A percentile compares a stretch with the other conserved stretches of the same genome.
Evolutionary conservation across 2,888 invertebrate species (phyloP).

Genomic region (Bibio marci): DNA sequence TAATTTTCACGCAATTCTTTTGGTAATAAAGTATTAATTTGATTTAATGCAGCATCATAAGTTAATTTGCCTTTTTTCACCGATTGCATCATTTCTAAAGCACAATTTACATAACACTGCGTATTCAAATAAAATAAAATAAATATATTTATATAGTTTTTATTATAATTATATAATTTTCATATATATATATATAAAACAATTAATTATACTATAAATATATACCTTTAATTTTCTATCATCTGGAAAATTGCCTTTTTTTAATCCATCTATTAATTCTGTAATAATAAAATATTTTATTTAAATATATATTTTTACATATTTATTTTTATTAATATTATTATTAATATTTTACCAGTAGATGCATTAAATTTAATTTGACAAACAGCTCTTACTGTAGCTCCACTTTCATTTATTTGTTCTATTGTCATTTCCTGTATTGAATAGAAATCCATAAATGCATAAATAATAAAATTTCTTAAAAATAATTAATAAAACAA

Average conservation of each 20-base stretch:
- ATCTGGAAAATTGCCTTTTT: background rate
- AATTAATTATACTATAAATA: no score
- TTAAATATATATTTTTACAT: no score
- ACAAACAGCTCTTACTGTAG: slow-evolving; percentile 44
- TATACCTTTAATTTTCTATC: slow-evolving; percentile 24
- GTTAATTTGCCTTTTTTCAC: slow-evolving; percentile 25
- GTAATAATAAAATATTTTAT: background rate
- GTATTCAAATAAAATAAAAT: no score
- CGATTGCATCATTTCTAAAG: background rate
- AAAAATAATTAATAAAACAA: no score
- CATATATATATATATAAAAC: background rate
- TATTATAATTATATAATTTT: background rate
- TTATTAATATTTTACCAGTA: no score
- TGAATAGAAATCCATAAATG: no score
- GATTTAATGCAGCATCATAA: slow-evolving; percentile 22
- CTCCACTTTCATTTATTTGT: slow-evolving; percentile 43
- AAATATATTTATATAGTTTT: background rate
- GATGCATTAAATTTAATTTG: slow-evolving; percentile 40
- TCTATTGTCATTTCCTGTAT: slow-evolving; percentile 26
- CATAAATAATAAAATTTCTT: no score
- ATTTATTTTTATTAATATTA: no score
- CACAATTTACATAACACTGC: slow-evolving; percentile 1
- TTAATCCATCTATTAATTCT: background rate
- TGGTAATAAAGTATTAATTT: slow-evolving; percentile 26
- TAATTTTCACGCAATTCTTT: slow-evolving; percentile 21